phyloP scores from a whole-genome alignment of 1,140 invertebrate species.

The Scaptodrosophila lebanonensis region DNA sequence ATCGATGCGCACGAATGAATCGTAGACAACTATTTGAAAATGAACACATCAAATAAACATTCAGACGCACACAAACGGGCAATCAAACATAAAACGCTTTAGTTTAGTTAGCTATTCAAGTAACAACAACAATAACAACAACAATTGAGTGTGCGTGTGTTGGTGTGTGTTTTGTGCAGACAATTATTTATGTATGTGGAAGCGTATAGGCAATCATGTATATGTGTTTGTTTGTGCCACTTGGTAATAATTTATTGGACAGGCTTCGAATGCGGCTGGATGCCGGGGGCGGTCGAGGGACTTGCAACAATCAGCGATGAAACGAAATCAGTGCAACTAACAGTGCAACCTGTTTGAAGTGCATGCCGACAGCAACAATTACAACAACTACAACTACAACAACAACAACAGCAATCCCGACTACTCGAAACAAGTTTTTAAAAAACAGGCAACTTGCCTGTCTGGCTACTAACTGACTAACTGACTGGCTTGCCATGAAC shows the following conservation, averaged over 20 bases:
- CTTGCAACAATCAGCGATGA: conserved; percentile 46
- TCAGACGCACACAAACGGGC: neutral
- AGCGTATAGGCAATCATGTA: too few species aligned
- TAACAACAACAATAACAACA: too few species aligned
- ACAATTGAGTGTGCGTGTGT: conserved; percentile 28
- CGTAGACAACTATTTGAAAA: conserved; percentile 70
- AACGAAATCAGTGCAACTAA: conserved; percentile 69
- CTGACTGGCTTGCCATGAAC: neutral
- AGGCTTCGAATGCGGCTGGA: conserved; percentile 5
- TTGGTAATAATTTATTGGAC: conserved; percentile 53
- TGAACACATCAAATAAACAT: conserved; percentile 15
- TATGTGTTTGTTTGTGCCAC: conserved; percentile 39
- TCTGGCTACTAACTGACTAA: neutral
- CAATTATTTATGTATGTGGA: too few species aligned
- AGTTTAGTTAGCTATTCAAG: too few species aligned
- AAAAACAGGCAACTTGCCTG: conserved; percentile 16
- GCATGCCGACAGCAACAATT: neutral
- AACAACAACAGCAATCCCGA: conserved; percentile 16
- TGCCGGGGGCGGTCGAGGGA: conserved; percentile 8
- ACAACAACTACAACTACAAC: neutral
- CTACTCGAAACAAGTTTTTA: conserved; percentile 45
- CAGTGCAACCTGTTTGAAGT: conserved; percentile 65
- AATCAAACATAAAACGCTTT: conserved; percentile 5
- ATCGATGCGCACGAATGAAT: conserved; percentile 68
- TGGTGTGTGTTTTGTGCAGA: too few species aligned